Percentiles rank a stretch among this genome's conserved stretches.
These are phyloP conservation scores for Brachypodius melanocephalos DNA, from an alignment of 2,113 vertebrate genomes.

Conservation along the genomic window DNA sequence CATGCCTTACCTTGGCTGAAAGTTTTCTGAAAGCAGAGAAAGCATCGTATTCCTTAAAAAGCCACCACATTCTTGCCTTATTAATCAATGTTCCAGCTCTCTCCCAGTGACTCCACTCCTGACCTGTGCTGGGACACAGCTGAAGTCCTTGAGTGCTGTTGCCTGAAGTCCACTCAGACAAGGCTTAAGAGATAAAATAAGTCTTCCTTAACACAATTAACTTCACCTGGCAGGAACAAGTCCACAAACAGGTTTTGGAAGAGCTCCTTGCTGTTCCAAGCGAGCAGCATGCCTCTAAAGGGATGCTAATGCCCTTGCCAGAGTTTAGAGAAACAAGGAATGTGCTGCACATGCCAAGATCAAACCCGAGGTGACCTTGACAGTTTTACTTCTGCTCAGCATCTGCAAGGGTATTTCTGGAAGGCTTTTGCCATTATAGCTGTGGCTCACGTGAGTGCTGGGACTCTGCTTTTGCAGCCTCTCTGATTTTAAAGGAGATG, in stretches of 20 bases:
- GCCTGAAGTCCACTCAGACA: neutral
- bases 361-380: neutral
- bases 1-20: neutral
- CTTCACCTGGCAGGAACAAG: neutral
- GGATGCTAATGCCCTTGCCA: neutral
- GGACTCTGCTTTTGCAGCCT: neutral
- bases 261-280: neutral
- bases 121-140: neutral
- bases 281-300: neutral
- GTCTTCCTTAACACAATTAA: neutral
- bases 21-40: neutral
- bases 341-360: neutral
- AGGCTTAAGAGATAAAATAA: neutral
- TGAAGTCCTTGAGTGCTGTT: neutral
- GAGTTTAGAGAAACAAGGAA: neutral
- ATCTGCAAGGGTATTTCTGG: neutral
- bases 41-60: neutral
- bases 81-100: neutral
- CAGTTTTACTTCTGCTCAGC: neutral
- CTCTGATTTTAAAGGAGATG: neutral
- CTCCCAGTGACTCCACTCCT: neutral
- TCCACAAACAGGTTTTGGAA: neutral
- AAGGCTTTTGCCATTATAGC: neutral
- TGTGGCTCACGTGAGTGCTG: neutral
- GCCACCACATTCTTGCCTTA: rapidly evolving